Evolutionary conservation across 2,888 invertebrate genomes (phyloP).

Genomic region (Tetramorium bicarinatum): DNA sequence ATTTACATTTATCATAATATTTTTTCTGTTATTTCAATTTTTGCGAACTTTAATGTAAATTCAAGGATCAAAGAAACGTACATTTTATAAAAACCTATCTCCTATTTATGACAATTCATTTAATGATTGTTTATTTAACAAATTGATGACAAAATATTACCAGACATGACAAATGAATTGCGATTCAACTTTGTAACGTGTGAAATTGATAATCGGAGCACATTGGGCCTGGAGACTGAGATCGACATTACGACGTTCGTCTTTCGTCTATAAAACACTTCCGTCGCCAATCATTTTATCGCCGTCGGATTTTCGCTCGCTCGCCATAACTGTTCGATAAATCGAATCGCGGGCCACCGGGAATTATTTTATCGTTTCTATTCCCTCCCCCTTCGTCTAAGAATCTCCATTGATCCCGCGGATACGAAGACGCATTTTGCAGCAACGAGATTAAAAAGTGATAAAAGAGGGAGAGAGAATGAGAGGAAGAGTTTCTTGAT

Average conservation of each 20-base stretch:
- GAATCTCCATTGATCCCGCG: constrained; percentile 44
- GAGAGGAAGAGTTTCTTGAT: constrained; percentile 29
- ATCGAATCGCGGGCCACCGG: constrained; percentile 27
- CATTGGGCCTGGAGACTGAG: background rate
- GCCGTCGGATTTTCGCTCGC: constrained; percentile 31
- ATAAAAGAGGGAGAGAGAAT: background rate
- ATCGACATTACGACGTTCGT: constrained; percentile 1
- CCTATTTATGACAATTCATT: background rate
- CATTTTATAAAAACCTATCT: background rate
- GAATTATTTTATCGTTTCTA: constrained; percentile 45
- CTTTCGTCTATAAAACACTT: constrained; percentile 10
- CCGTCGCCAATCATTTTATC: constrained; percentile 45
- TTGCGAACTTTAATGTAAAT: background rate
- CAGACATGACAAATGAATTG: background rate
- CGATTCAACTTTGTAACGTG: background rate
- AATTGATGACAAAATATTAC: background rate
- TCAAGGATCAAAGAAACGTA: background rate
- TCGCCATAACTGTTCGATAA: constrained; percentile 52
- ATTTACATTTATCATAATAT: background rate
- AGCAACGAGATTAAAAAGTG: constrained; percentile 47
- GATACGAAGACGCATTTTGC: constrained; percentile 41
- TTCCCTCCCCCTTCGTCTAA: background rate
- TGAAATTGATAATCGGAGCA: constrained; percentile 43
- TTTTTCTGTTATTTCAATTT: background rate
- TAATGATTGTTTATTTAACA: background rate